A percentile compares a stretch with the other conserved stretches of the same genome.
phyloP scores from a whole-genome alignment of 2,888 invertebrate genomes.

The Tiliacea aurago region DNA sequence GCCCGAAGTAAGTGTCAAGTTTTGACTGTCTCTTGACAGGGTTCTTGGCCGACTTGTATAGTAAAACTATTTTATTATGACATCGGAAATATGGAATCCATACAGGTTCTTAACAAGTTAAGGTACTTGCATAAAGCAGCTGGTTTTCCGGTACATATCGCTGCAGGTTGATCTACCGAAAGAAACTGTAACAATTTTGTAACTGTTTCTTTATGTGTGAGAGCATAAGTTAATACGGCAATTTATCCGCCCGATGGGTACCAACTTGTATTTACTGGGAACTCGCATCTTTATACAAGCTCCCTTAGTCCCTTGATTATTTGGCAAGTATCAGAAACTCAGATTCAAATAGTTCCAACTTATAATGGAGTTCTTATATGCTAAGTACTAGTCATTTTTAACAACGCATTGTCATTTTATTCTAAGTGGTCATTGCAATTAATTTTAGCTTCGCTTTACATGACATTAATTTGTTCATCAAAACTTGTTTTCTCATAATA shows the following conservation, averaged over 20 bases:
- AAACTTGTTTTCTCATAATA: constrained; percentile 41
- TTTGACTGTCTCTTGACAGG: neutral
- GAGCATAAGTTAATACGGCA: neutral
- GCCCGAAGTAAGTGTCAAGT: neutral
- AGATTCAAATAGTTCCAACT: constrained; percentile 53
- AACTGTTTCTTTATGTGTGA: neutral
- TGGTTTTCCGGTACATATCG: neutral
- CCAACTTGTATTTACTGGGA: no score
- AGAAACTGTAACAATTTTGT: neutral
- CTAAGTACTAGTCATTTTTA: constrained; percentile 83
- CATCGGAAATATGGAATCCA: neutral
- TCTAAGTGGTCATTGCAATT: constrained; percentile 65
- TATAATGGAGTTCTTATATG: constrained; percentile 57
- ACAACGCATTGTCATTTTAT: constrained; percentile 70
- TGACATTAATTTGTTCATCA: constrained; percentile 58
- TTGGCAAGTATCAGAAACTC: neutral
- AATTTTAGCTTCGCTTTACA: constrained; percentile 66
- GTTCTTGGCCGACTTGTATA: neutral
- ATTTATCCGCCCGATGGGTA: neutral
- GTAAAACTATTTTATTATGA: neutral
- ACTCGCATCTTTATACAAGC: neutral
- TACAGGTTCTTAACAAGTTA: neutral
- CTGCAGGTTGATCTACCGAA: neutral
- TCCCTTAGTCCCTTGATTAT: neutral
- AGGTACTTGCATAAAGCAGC: neutral